Conservation (phyloP, 2,888 invertebrate genomes). For the Napeogenes sylphis region DNA sequence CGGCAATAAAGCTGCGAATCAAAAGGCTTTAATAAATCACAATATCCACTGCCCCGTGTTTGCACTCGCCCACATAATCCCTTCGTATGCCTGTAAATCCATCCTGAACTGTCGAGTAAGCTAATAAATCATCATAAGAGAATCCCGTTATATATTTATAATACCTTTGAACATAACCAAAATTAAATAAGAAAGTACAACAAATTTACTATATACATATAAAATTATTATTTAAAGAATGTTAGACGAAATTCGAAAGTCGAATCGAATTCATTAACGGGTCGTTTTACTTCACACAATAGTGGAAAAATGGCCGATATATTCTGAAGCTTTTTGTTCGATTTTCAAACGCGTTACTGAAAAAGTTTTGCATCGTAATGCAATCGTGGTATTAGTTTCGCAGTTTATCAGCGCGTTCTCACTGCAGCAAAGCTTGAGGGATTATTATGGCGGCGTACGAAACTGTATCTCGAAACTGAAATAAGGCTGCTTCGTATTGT, state of each 20-base stretch:
- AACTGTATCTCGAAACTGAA: conserved; percentile 49
- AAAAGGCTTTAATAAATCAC: conserved; percentile 73
- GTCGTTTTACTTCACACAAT: conserved; percentile 43
- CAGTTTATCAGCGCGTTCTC: conserved; percentile 67
- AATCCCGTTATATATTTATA: conserved; percentile 53
- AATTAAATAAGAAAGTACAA: too few species aligned
- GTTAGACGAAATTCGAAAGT: too few species aligned
- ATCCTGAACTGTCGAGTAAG: conserved; percentile 69
- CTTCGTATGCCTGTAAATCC: conserved; percentile 76
- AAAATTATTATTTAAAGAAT: too few species aligned
- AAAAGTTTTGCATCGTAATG: conserved; percentile 75
- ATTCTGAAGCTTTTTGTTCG: conserved; percentile 55
- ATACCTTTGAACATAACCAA: conserved; percentile 26
- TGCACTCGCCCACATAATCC: conserved; percentile 78
- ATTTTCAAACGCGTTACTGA: conserved; percentile 62
- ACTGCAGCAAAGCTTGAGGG: conserved; percentile 69
- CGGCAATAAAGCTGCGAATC: conserved; percentile 72
- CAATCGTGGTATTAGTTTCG: conserved; percentile 72
- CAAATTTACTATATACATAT: too few species aligned
- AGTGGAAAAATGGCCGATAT: conserved; percentile 63
- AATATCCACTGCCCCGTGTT: conserved; percentile 75
- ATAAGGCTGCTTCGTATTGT: conserved; percentile 2
- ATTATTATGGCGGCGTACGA: conserved; percentile 63
- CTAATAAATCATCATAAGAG: conserved; percentile 77
- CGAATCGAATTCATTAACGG: too few species aligned